Evolutionary conservation across 2,888 invertebrate species (phyloP).

Genomic region (Catocala sponsa): DNA sequence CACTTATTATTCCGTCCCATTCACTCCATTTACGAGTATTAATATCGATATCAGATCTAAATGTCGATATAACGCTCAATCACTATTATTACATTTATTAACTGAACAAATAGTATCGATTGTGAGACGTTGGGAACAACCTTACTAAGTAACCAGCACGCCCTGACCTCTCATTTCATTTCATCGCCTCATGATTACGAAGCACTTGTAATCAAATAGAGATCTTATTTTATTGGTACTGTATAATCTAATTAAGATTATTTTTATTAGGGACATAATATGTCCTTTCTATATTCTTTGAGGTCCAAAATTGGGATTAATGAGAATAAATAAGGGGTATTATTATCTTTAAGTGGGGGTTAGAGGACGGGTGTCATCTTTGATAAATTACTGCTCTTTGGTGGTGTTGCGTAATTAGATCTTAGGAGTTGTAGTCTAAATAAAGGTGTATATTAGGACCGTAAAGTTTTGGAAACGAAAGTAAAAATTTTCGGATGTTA

Average conservation of each 20-base stretch:
- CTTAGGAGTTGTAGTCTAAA: too few relatives aligned
- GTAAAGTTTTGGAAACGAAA: too few relatives aligned
- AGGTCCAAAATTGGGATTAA: slow-evolving; percentile 21
- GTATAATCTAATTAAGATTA: slow-evolving; percentile 48
- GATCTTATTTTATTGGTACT: slow-evolving; percentile 36
- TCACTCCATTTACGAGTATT: neutral
- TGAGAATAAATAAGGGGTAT: slow-evolving; percentile 18
- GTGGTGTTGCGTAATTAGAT: too few relatives aligned
- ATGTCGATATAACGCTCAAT: slow-evolving; percentile 2
- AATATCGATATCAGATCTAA: slow-evolving; percentile 1
- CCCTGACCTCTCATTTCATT: slow-evolving; percentile 1
- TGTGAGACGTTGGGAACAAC: neutral
- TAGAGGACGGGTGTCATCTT: neutral
- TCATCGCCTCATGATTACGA: slow-evolving; percentile 14
- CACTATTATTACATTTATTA: slow-evolving; percentile 9
- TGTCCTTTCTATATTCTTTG: slow-evolving; percentile 25
- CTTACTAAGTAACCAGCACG: neutral
- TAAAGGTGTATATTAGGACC: too few relatives aligned
- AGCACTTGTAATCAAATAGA: slow-evolving; percentile 40
- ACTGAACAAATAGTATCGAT: slow-evolving; percentile 1
- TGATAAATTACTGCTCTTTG: neutral
- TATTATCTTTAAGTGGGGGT: slow-evolving; percentile 4
- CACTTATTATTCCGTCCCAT: too few relatives aligned
- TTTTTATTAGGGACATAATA: slow-evolving; percentile 42
- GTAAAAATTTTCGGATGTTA: too few relatives aligned